Percentiles rank a stretch among this genome's conserved stretches.
Conservation (phyloP, 2,888 invertebrate species). For the Coelinius sp. region DNA sequence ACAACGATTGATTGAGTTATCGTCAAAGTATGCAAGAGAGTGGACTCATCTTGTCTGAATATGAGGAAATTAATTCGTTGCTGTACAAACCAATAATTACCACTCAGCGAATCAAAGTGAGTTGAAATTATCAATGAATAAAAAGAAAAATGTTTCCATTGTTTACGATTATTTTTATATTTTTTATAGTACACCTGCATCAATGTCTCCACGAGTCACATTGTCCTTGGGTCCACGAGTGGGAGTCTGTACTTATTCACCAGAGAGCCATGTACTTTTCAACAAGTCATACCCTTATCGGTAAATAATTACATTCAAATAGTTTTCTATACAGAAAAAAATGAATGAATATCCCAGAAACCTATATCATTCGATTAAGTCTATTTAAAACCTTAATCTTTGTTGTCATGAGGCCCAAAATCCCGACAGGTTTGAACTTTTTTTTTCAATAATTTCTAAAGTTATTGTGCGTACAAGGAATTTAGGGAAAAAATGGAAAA, state of each 20-base stretch:
- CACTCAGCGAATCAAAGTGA: slow-evolving; percentile 83
- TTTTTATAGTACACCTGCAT: slow-evolving; percentile 74
- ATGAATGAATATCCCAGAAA: no score
- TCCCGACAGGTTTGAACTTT: no score
- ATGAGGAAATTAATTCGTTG: slow-evolving; percentile 63
- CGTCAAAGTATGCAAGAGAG: slow-evolving; percentile 57
- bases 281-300: slow-evolving; percentile 85
- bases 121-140: not conserved
- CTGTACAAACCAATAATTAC: slow-evolving; percentile 64
- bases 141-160: not conserved
- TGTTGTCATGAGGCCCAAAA: no score
- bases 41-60: slow-evolving; percentile 62
- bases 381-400: no score
- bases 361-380: not conserved
- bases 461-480: no score
- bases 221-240: slow-evolving; percentile 86
- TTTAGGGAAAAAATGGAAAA: no score
- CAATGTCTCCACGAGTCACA: slow-evolving; percentile 80
- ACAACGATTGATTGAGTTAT: slow-evolving; percentile 8
- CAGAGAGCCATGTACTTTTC: slow-evolving; percentile 80
- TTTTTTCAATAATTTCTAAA: no score
- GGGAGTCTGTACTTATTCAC: slow-evolving; percentile 86
- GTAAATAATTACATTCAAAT: no score
- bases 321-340: no score
- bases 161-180: slow-evolving; percentile 23